Evolutionary conservation across 37 sponge, comb jelly and placozoan species (phyloP), one percentile per base, ranked within the genome.

Genomic region (Dysidea cf. avara): DNA sequence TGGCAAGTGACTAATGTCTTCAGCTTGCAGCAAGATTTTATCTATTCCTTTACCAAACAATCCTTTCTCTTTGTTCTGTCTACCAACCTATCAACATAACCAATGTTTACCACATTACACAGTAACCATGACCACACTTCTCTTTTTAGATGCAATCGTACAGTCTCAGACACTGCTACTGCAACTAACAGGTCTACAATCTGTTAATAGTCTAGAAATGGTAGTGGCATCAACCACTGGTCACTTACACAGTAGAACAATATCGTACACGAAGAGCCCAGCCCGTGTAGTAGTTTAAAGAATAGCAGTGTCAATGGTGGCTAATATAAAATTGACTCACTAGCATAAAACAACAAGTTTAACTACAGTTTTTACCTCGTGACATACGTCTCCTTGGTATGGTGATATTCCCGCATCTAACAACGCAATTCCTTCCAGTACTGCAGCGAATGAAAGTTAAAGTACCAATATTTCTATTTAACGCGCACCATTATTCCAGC

Each of bases 351-450:
- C 46, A 43, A 12, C 46, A 5, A 43, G 46, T 5, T 43, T 43
- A 43, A 12, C 46, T 12, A 63, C n/a, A 20, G 21, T 54, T 3
- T 53, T 28, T 25, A 86, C 92, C 83, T 92, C 88, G 65, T 92
- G 92, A 68, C 76, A 85, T 7, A 71, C 55, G 50, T 92, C 92
- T 63, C 92, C 88, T 25, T 78, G 56, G 62, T 92, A 92, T 17
- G 92, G 84, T 21, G 92, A 92, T 12, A 75, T 33, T 17, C 83
- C 83, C 53, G 36, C 62, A 17, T 64, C 60, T 35, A 69, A 32
- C 55, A 92, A 46, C 32, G 80, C 76, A 51, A 86, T 64, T 9
- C 87, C 92, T 56, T 92, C 92, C 53, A 55, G 66, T 0, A 86
- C 92, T 92, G 61, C 18, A 52, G 30, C 22, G 20, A 33, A 9